Conservation (phyloP, 2,888 invertebrate genomes). For the Azorinus chamasolen region DNA sequence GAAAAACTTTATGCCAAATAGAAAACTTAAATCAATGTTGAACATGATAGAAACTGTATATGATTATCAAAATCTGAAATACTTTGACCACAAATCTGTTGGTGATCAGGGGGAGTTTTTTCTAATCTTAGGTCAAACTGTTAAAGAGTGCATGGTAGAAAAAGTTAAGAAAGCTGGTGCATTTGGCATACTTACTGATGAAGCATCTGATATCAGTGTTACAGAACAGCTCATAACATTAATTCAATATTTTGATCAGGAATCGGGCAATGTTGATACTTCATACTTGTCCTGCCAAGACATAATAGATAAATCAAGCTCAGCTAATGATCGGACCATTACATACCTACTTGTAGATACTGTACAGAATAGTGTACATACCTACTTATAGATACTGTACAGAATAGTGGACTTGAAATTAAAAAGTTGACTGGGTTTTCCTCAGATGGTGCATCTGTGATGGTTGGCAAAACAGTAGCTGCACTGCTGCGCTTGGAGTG, state of each 20-base stretch:
- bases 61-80: constrained; percentile 31
- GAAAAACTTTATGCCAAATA: constrained; percentile 38
- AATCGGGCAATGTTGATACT: constrained; percentile 15
- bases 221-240: constrained; percentile 43
- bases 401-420: constrained; percentile 11
- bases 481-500: constrained; percentile 27
- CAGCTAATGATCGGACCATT: constrained; percentile 42
- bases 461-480: constrained; percentile 52
- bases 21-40: constrained; percentile 22
- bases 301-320: constrained; percentile 15
- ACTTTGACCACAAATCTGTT: constrained; percentile 36
- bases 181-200: constrained; percentile 38
- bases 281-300: constrained; percentile 35
- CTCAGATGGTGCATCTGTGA: constrained; percentile 51
- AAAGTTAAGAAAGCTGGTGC: constrained; percentile 22
- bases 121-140: constrained; percentile 15
- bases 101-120: constrained; percentile 34
- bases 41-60: constrained; percentile 24
- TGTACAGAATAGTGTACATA: background rate
- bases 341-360: background rate
- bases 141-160: constrained; percentile 9
- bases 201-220: constrained; percentile 38
- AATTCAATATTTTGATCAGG: constrained; percentile 24
- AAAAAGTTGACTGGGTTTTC: constrained; percentile 32
- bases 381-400: constrained; percentile 6